phyloP scores from a whole-genome alignment of 2,888 invertebrate genomes.

The Flexamia atlantica region DNA sequence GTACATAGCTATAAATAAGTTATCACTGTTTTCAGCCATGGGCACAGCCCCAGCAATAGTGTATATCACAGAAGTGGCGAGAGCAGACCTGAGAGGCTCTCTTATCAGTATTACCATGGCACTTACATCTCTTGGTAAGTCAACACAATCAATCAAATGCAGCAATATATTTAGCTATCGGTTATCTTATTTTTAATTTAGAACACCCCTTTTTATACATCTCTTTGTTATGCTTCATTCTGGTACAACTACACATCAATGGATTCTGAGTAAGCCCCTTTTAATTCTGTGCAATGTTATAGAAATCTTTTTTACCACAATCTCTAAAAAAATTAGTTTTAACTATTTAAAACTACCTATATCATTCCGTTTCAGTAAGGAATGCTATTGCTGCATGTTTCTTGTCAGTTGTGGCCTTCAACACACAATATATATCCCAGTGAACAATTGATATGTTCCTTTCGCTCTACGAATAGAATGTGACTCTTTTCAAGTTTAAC shows the following conservation, averaged over 20 bases:
- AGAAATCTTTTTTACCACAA: too few relatives aligned
- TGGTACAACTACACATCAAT: too few relatives aligned
- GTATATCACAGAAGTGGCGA: slow-evolving; percentile 80
- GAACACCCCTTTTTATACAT: too few relatives aligned
- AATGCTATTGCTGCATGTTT: background rate
- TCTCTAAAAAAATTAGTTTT: too few relatives aligned
- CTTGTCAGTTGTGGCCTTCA: slow-evolving; percentile 13
- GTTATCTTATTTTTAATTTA: too few relatives aligned
- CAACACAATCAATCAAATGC: too few relatives aligned
- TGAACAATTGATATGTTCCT: background rate
- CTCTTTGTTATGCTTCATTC: too few relatives aligned
- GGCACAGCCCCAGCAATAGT: slow-evolving; percentile 80
- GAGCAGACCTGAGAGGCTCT: slow-evolving; percentile 79
- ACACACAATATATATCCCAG: background rate
- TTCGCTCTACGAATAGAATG: background rate
- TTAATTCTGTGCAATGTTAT: too few relatives aligned
- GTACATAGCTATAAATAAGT: too few relatives aligned
- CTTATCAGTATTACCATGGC: slow-evolving; percentile 79
- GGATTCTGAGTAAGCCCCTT: too few relatives aligned
- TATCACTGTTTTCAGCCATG: slow-evolving; percentile 75
- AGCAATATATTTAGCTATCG: too few relatives aligned
- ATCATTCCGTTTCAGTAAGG: background rate
- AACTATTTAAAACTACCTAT: too few relatives aligned
- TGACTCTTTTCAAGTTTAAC: background rate
- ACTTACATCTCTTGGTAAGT: slow-evolving; percentile 78